Percentiles rank a stretch among this genome's conserved stretches.
These are phyloP conservation scores for Drosophila anomalata DNA, from an alignment of 2,888 invertebrate species.

Conservation along the genomic window DNA sequence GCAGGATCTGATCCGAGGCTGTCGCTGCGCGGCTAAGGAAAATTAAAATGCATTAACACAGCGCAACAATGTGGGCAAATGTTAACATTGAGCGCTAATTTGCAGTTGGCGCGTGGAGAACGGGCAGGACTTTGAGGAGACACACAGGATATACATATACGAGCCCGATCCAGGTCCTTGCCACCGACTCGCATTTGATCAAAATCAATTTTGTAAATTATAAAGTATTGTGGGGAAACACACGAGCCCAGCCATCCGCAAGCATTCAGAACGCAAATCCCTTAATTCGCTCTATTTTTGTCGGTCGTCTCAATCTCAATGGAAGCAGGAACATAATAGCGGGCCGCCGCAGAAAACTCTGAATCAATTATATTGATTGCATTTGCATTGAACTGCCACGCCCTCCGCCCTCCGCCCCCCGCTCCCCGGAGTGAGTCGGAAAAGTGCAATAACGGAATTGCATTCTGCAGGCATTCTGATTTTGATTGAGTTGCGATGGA, in stretches of 20 bases:
- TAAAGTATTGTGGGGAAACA: constrained; percentile 44
- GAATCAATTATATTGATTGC: constrained; percentile 79
- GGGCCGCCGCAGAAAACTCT: constrained; percentile 18
- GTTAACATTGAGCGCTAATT: constrained; percentile 75
- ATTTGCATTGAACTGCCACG: constrained; percentile 55
- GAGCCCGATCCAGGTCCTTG: neutral
- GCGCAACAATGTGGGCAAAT: constrained; percentile 72
- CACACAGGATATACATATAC: no score
- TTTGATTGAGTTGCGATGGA: constrained; percentile 38
- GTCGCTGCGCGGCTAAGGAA: constrained; percentile 27
- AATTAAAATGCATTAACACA: constrained; percentile 74
- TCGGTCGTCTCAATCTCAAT: constrained; percentile 28
- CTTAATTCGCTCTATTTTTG: constrained; percentile 16
- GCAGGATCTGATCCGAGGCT: neutral
- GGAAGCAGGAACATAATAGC: constrained; percentile 8
- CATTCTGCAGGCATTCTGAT: constrained; percentile 74
- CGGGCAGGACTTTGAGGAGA: neutral
- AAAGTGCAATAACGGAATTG: constrained; percentile 71
- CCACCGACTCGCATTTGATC: constrained; percentile 21
- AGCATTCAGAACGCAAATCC: constrained; percentile 1
- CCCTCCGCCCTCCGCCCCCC: neutral
- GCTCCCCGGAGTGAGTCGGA: constrained; percentile 6
- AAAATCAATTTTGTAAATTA: constrained; percentile 63
- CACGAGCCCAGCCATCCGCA: neutral
- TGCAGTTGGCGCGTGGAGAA: constrained; percentile 42